Conservation (phyloP, 2,113 vertebrate genomes). For the Hucho hucho region DNA sequence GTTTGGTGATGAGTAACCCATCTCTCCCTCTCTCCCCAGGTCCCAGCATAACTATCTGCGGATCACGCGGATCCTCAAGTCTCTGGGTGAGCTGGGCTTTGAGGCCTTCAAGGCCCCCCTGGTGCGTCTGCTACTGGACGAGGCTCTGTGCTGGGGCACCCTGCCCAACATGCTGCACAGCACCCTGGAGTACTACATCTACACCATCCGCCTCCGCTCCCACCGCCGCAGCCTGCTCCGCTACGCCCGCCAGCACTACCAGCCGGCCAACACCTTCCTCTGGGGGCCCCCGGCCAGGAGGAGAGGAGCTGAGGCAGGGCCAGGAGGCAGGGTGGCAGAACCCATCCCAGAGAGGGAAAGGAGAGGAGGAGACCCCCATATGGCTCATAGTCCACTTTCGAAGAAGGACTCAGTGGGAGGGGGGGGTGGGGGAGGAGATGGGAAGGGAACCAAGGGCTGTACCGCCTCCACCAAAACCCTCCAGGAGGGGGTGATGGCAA, state of each 20-base stretch:
- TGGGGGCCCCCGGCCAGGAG: conserved; percentile 86
- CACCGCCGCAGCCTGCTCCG: conserved; percentile 88
- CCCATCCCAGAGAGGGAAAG: conserved; percentile 59
- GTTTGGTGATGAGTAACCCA: too few species aligned
- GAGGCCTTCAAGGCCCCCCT: conserved; percentile 93
- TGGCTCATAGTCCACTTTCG: conserved; percentile 14
- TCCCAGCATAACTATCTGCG: conserved; percentile 98
- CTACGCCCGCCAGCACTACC: conserved; percentile 88
- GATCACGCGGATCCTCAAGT: conserved; percentile 97
- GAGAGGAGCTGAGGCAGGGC: conserved; percentile 44
- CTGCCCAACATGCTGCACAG: conserved; percentile 95
- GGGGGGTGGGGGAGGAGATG: conserved; percentile 7
- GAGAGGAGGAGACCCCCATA: conserved; percentile 44
- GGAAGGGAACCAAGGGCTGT: conserved; percentile 27
- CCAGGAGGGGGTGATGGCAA: conserved; percentile 34
- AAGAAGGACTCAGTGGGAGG: conserved; percentile 33
- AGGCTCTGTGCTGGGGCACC: conserved; percentile 86
- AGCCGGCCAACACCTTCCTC: conserved; percentile 88
- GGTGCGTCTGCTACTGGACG: conserved; percentile 89
- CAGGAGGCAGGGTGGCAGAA: conserved; percentile 56
- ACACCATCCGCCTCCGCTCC: conserved; percentile 87
- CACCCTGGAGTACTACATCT: conserved; percentile 93
- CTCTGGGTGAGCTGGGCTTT: conserved; percentile 94
- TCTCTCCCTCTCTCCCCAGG: conserved; percentile 64
- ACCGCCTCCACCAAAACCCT: too few species aligned